These are phyloP conservation scores for Numida meleagris DNA, from an alignment of 2,113 vertebrate genomes.

Conservation along the genomic window DNA sequence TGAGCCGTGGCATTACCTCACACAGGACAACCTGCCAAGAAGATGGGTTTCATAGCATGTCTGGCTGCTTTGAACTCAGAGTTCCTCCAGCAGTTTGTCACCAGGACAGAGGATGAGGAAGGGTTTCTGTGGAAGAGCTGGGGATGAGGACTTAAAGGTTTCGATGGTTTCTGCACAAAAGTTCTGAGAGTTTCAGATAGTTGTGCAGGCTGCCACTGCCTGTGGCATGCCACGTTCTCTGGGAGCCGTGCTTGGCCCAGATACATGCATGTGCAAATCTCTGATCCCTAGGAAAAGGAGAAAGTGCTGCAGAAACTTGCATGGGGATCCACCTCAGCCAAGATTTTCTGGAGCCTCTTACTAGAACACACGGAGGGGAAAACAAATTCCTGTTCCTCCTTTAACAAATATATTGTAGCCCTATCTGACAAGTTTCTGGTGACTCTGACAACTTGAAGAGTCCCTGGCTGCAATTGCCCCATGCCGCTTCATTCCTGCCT, in stretches of 20 bases:
- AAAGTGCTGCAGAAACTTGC: background rate
- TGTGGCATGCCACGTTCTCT: background rate
- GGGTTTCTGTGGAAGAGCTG: background rate
- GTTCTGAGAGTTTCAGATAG: background rate
- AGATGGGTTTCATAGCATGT: background rate
- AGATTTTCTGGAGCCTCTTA: background rate
- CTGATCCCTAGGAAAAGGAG: background rate
- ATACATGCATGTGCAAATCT: background rate
- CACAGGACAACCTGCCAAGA: background rate
- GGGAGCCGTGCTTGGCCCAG: background rate
- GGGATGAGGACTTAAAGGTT: background rate
- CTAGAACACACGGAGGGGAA: background rate
- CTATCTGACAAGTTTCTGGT: background rate
- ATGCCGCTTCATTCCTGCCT: background rate
- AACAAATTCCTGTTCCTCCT: background rate
- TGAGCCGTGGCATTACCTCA: background rate
- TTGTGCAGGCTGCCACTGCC: background rate
- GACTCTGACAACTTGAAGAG: background rate
- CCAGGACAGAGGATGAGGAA: background rate
- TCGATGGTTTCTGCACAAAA: background rate
- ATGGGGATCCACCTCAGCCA: background rate
- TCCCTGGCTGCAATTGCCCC: background rate
- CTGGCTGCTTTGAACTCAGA: background rate
- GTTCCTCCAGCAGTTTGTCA: background rate
- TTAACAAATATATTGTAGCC: background rate